Evolutionary conservation across 2,113 vertebrate species (phyloP).

Genomic region (Montifringilla adamsi): DNA sequence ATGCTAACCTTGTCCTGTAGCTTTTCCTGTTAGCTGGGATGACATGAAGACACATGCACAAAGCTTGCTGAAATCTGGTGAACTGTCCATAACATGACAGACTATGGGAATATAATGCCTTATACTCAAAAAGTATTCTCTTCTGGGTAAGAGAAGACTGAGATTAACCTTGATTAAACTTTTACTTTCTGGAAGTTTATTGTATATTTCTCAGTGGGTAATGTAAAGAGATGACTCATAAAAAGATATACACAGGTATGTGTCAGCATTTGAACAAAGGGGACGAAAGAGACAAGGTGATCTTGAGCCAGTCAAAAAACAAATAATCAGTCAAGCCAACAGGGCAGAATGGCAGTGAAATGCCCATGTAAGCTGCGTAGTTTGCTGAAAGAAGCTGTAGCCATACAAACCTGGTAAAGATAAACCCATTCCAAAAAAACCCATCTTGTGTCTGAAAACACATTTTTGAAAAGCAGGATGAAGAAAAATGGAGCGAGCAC

Average conservation of each 20-base stretch:
- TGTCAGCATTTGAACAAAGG: background rate
- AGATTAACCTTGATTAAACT: background rate
- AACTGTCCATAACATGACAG: background rate
- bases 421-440: background rate
- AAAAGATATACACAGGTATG: background rate
- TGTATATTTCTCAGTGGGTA: background rate
- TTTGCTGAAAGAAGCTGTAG: background rate
- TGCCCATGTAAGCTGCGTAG: rapidly evolving
- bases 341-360: background rate
- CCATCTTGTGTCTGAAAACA: background rate
- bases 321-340: background rate
- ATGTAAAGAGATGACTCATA: background rate
- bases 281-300: background rate
- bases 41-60: background rate
- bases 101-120: background rate
- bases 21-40: background rate
- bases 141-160: background rate
- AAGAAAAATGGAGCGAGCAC: rapidly evolving
- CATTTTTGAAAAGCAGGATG: background rate
- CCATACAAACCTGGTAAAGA: background rate
- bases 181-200: background rate
- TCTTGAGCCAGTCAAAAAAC: background rate
- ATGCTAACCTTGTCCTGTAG: background rate
- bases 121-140: background rate
- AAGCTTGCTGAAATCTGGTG: background rate